These are phyloP conservation scores for Tautogolabrus adspersus DNA, from an alignment of 2,113 vertebrate species.

Conservation along the genomic window DNA sequence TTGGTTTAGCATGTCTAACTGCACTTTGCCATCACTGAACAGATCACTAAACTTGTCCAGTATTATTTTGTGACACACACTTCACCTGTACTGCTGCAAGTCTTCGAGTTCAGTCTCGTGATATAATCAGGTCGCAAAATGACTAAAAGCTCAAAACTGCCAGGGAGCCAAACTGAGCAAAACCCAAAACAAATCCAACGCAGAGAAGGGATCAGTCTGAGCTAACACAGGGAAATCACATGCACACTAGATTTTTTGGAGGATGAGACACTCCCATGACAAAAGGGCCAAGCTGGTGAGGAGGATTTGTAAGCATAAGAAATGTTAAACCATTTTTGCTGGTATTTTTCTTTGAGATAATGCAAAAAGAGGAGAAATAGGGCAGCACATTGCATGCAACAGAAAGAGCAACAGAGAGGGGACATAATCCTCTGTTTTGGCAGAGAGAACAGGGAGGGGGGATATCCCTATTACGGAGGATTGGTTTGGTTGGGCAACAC, in stretches of 20 bases:
- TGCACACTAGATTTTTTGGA: slow-evolving; percentile 32
- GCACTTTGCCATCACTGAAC: neutral
- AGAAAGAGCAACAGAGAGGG: slow-evolving; percentile 26
- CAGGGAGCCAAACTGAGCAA: slow-evolving; percentile 34
- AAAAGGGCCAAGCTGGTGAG: neutral
- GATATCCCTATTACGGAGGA: neutral
- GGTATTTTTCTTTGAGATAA: slow-evolving; percentile 29
- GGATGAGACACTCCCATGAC: slow-evolving; percentile 42
- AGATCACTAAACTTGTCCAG: neutral
- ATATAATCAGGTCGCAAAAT: slow-evolving; percentile 27
- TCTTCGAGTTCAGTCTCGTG: neutral
- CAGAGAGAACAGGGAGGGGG: neutral
- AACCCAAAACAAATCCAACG: slow-evolving; percentile 27
- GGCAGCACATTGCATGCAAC: slow-evolving; percentile 15
- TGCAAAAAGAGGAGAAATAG: slow-evolving; percentile 29
- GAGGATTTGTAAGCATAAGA: slow-evolving; percentile 26
- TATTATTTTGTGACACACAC: neutral
- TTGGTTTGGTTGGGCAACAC: slow-evolving; percentile 52
- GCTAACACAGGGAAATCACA: slow-evolving; percentile 27
- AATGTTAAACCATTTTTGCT: neutral
- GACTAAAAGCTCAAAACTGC: slow-evolving; percentile 37
- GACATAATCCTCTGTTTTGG: slow-evolving; percentile 44
- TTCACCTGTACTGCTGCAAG: neutral
- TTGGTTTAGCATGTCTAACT: no score
- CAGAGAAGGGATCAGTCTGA: slow-evolving; percentile 15